A percentile compares a stretch with the other conserved stretches of the same genome.
These are phyloP conservation scores for Hylomyscus alleni DNA, from an alignment of 2,797 vertebrate species.

Conservation along the genomic window DNA sequence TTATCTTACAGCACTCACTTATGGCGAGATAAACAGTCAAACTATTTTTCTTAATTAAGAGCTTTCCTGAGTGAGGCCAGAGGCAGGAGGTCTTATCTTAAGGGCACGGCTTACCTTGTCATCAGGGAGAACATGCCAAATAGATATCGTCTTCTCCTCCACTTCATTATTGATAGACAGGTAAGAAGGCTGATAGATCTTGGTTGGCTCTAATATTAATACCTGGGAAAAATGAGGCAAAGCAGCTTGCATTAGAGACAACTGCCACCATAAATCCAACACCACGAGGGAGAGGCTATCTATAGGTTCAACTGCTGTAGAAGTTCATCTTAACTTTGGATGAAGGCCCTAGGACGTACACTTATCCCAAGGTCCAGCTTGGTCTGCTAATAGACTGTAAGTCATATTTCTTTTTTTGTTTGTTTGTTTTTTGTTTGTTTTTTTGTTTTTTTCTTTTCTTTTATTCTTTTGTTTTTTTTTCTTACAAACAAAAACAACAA, in stretches of 20 bases:
- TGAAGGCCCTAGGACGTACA: background rate
- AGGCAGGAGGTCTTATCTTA: conserved; percentile 7
- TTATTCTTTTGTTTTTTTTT: too few species aligned
- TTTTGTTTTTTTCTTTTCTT: too few species aligned
- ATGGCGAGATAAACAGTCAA: background rate
- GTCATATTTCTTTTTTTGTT: conserved; percentile 32
- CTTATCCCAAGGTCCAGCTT: conserved; percentile 18
- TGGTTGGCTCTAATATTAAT: conserved; percentile 98
- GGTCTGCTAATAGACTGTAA: conserved; percentile 16
- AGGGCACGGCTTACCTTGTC: conserved; percentile 92
- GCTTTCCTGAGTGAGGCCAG: background rate
- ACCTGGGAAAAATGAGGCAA: conserved; percentile 89
- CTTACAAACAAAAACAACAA: too few species aligned
- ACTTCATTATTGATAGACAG: conserved; percentile 98
- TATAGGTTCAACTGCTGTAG: background rate
- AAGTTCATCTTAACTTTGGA: conserved; percentile 7
- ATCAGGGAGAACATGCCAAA: conserved; percentile 98
- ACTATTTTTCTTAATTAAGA: conserved; percentile 35
- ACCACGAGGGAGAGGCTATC: fast-evolving
- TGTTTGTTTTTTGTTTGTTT: too few species aligned
- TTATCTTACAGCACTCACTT: conserved; percentile 5
- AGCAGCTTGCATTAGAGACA: conserved; percentile 62
- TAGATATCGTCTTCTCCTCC: conserved; percentile 97
- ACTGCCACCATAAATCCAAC: background rate
- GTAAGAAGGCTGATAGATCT: conserved; percentile 98